phyloP scores from a whole-genome alignment of 2,888 invertebrate species.

The Mythimna lalbum region DNA sequence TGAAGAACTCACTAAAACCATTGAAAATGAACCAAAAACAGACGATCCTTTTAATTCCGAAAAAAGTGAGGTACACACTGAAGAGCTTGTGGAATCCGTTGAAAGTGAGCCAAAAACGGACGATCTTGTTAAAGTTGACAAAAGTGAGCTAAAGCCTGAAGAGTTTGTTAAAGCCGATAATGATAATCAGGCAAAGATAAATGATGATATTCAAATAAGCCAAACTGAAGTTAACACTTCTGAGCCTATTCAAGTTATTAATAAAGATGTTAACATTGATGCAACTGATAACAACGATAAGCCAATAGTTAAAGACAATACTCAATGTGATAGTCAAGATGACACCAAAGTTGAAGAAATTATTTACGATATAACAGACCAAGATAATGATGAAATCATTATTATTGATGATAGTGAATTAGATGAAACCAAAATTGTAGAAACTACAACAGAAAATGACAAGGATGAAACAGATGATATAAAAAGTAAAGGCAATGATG shows the following conservation, averaged over 20 bases:
- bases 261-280: constrained; percentile 10
- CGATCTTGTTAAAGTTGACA: constrained; percentile 1
- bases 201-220: constrained; percentile 21
- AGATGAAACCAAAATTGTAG: constrained; percentile 31
- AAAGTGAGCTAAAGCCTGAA: constrained; percentile 7
- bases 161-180: constrained; percentile 9
- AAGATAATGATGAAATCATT: constrained; percentile 40
- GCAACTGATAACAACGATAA: constrained; percentile 23
- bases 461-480: neutral
- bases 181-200: constrained; percentile 5
- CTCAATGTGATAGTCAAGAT: constrained; percentile 45
- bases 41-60: neutral
- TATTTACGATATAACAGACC: constrained; percentile 45
- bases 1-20: neutral
- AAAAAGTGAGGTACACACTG: constrained; percentile 15
- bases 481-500: constrained; percentile 6
- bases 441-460: neutral
- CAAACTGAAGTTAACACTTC: constrained; percentile 17
- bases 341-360: constrained; percentile 45
- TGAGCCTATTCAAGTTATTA: constrained; percentile 29
- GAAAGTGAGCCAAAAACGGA: constrained; percentile 9
- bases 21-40: constrained; percentile 10
- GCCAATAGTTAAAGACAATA: constrained; percentile 39
- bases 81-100: constrained; percentile 1
- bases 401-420: constrained; percentile 48